Conservation (phyloP, 2,113 vertebrate genomes). For the Plecotus auritus region DNA sequence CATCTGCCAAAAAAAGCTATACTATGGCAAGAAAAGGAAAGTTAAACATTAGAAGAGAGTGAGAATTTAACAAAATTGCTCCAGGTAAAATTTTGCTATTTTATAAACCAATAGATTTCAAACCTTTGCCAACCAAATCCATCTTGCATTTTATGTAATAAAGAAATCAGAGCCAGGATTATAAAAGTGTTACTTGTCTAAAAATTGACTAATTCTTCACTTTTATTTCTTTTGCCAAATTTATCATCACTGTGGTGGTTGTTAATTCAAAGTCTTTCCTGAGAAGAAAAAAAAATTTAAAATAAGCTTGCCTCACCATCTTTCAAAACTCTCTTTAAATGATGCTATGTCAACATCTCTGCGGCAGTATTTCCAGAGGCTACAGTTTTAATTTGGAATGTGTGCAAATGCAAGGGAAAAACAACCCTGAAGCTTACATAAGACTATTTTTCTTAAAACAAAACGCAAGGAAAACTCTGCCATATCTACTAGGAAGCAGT, state of each 20-base stretch:
- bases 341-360: background rate
- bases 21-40: slow-evolving; percentile 42
- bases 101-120: slow-evolving; percentile 54
- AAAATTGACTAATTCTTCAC: background rate
- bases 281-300: background rate
- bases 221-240: slow-evolving; percentile 14
- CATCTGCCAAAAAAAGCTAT: slow-evolving; percentile 66
- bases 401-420: background rate
- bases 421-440: background rate
- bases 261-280: background rate
- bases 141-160: slow-evolving; percentile 56
- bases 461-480: background rate
- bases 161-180: slow-evolving; percentile 39
- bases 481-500: background rate
- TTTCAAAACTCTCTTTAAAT: slow-evolving; percentile 16
- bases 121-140: slow-evolving; percentile 55
- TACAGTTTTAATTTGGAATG: background rate
- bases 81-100: slow-evolving; percentile 67
- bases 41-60: slow-evolving; percentile 53
- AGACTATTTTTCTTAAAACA: background rate
- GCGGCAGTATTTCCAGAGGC: background rate
- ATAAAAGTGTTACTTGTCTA: slow-evolving; percentile 7
- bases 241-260: background rate
- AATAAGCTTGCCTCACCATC: background rate
- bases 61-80: slow-evolving; percentile 44